Percentiles rank a stretch among this genome's conserved stretches.
These are phyloP conservation scores for Nasonia giraulti DNA, from an alignment of 1,140 invertebrate species.

Conservation along the genomic window DNA sequence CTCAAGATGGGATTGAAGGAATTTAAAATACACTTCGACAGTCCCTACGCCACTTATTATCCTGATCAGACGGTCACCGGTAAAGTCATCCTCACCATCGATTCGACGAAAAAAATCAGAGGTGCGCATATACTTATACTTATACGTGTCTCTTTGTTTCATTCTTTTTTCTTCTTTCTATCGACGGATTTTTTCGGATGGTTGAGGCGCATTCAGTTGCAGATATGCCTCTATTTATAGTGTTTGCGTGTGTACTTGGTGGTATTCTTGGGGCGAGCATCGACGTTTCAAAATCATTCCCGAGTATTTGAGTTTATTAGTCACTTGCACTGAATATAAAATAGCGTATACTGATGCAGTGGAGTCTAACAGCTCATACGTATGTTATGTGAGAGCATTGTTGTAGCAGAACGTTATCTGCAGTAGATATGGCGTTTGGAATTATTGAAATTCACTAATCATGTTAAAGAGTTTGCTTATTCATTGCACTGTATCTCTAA, in stretches of 20 bases:
- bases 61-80: slow-evolving; percentile 72
- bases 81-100: slow-evolving; percentile 65
- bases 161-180: slow-evolving; percentile 1
- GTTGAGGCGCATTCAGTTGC: background rate
- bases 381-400: no score
- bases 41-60: slow-evolving; percentile 71
- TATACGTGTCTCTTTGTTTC: slow-evolving; percentile 1
- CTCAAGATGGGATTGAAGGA: slow-evolving; percentile 70
- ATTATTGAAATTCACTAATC: no score
- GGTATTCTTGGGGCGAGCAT: slow-evolving; percentile 26
- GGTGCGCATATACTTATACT: slow-evolving; percentile 61
- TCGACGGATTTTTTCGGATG: background rate
- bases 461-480: no score
- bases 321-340: slow-evolving; percentile 9
- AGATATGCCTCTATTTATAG: slow-evolving; percentile 37
- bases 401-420: no score
- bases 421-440: no score
- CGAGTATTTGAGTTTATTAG: slow-evolving; percentile 25
- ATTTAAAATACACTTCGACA: slow-evolving; percentile 72
- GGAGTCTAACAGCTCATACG: no score
- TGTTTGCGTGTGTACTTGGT: slow-evolving; percentile 10
- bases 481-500: no score
- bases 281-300: slow-evolving; percentile 13
- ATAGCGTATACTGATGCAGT: background rate
- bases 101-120: slow-evolving; percentile 72